Evolutionary conservation across 2,797 vertebrate species (phyloP).

Genomic region (Balearica regulorum): DNA sequence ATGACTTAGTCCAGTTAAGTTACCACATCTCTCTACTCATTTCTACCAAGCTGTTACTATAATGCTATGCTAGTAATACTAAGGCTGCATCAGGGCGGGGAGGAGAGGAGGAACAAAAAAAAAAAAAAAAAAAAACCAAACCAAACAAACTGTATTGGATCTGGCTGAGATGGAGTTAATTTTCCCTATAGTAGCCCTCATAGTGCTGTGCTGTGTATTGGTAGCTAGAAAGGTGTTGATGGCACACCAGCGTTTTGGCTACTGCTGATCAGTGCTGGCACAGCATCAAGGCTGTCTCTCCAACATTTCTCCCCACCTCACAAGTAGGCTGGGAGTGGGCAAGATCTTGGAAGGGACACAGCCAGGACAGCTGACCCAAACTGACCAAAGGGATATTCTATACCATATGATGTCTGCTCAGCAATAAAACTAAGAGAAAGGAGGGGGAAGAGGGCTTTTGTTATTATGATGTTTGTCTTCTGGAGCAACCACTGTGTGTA

Average conservation of each 20-base stretch:
- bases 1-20: background rate
- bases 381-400: background rate
- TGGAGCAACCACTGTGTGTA: fast-evolving
- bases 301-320: background rate
- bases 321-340: background rate
- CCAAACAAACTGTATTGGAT: background rate
- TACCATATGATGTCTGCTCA: background rate
- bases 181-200: background rate
- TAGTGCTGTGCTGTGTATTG: background rate
- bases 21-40: background rate
- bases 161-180: background rate
- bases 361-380: background rate
- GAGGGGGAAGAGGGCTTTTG: background rate
- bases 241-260: background rate
- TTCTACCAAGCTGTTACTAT: background rate
- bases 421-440: background rate
- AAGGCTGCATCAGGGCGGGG: background rate
- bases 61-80: background rate
- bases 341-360: background rate
- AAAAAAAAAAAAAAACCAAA: background rate
- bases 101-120: background rate
- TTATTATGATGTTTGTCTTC: background rate
- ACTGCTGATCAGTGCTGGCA: background rate
- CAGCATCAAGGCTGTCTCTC: background rate
- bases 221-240: background rate